Evolutionary conservation across 2,888 invertebrate species (phyloP).

Genomic region (Scaptomyza reducta): DNA sequence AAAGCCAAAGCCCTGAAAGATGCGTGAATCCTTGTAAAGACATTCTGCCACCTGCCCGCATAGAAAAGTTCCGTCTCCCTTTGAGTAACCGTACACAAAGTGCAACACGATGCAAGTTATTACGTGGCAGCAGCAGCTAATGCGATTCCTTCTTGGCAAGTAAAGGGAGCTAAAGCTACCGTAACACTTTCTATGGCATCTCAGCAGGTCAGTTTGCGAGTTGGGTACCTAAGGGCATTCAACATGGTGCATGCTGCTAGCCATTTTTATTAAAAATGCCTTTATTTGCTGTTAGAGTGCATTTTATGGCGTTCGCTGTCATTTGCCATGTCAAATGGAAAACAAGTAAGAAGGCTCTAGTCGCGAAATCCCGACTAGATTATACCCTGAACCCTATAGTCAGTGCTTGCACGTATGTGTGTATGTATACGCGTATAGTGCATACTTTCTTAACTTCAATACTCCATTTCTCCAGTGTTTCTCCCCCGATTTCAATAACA

Average conservation of each 20-base stretch:
- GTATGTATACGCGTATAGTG: too few species aligned
- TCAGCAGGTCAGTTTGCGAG: not conserved
- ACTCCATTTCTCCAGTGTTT: too few species aligned
- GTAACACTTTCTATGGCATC: conserved; percentile 56
- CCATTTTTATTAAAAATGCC: conserved; percentile 50
- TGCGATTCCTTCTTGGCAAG: conserved; percentile 36
- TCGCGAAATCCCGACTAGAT: too few species aligned
- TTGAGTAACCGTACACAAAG: conserved; percentile 10
- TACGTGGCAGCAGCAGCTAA: conserved; percentile 34
- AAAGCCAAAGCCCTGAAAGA: conserved; percentile 32
- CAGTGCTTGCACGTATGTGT: too few species aligned
- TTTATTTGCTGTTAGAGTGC: conserved; percentile 22
- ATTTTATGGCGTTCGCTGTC: conserved; percentile 19
- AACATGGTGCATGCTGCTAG: not conserved
- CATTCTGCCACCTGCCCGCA: conserved; percentile 26
- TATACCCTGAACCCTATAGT: too few species aligned
- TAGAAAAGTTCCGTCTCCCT: not conserved
- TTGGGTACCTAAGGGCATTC: conserved; percentile 8
- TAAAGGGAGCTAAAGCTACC: conserved; percentile 43
- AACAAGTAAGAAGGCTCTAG: too few species aligned
- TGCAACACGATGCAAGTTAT: conserved; percentile 60
- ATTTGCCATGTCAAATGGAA: conserved; percentile 23
- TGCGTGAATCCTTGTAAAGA: conserved; percentile 61
- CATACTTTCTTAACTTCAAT: too few species aligned
- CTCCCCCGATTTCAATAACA: too few species aligned